Percentiles rank a stretch among this genome's conserved stretches.
phyloP scores from a whole-genome alignment of 2,797 vertebrate species.

The Podarcis lilfordi region DNA sequence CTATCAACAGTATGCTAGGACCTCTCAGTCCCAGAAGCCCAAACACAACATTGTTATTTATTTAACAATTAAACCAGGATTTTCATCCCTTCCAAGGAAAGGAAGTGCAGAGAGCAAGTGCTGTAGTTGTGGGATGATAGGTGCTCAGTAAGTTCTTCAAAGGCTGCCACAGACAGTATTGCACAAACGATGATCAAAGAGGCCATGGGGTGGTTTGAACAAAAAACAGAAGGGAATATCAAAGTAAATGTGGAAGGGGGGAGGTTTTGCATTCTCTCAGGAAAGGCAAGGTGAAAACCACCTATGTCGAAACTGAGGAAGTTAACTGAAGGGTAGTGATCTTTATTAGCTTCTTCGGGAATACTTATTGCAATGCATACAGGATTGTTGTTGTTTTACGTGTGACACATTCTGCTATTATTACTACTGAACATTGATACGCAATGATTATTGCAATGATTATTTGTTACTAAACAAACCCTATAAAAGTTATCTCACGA shows the following conservation, averaged over 20 bases:
- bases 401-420: neutral
- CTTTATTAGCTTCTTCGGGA: conserved; percentile 28
- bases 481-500: neutral
- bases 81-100: neutral
- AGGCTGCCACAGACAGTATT: neutral
- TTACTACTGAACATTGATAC: neutral
- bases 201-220: neutral
- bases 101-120: neutral
- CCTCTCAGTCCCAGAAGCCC: neutral
- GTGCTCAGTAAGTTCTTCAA: neutral
- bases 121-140: neutral
- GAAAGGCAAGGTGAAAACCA: neutral
- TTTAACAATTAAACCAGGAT: neutral
- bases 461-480: neutral
- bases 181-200: neutral
- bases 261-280: neutral
- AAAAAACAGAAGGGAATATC: neutral
- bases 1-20: neutral
- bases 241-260: neutral
- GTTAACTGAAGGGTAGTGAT: conserved; percentile 12
- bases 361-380: conserved; percentile 16
- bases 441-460: neutral
- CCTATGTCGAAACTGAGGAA: conserved; percentile 15
- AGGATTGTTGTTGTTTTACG: neutral
- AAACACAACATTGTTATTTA: neutral